A percentile compares a stretch with the other conserved stretches of the same genome.
Evolutionary conservation across 2,113 vertebrate genomes (phyloP).

Genomic region (Ammodytes dubius): DNA sequence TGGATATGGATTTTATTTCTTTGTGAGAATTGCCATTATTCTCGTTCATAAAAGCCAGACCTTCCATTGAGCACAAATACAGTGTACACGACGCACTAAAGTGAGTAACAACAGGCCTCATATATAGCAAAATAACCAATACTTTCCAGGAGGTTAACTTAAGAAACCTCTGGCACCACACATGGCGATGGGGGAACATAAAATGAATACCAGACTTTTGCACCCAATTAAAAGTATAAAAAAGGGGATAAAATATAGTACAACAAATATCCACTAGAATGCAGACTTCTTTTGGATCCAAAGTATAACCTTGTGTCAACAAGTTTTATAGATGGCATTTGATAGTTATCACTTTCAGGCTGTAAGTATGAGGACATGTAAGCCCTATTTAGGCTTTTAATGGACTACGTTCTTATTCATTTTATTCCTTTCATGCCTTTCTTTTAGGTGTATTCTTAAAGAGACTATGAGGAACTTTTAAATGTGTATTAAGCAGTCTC

Average conservation of each 20-base stretch:
- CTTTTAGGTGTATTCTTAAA: background rate
- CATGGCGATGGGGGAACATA: constrained; percentile 57
- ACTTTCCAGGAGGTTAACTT: constrained; percentile 71
- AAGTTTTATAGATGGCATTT: constrained; percentile 19
- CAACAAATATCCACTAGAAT: constrained; percentile 54
- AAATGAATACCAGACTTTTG: constrained; percentile 79
- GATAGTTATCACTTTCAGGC: constrained; percentile 2
- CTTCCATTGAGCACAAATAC: constrained; percentile 60
- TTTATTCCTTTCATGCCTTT: constrained; percentile 23
- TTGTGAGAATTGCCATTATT: constrained; percentile 43
- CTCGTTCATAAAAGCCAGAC: constrained; percentile 57
- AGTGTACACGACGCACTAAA: constrained; percentile 51
- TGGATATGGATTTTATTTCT: constrained; percentile 4
- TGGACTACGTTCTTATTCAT: constrained; percentile 1
- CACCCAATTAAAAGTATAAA: constrained; percentile 72
- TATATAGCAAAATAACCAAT: constrained; percentile 65
- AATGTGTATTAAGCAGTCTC: too few relatives aligned
- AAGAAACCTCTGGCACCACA: constrained; percentile 63
- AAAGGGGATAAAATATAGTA: constrained; percentile 57
- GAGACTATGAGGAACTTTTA: too few relatives aligned
- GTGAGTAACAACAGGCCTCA: constrained; percentile 60
- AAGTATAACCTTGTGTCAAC: constrained; percentile 30
- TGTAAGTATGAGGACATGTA: constrained; percentile 5
- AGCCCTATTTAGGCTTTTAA: constrained; percentile 2
- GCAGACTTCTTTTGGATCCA: constrained; percentile 42